Evolutionary conservation across 1,140 invertebrate genomes (phyloP).

Genomic region (Camponotus pennsylvanicus): DNA sequence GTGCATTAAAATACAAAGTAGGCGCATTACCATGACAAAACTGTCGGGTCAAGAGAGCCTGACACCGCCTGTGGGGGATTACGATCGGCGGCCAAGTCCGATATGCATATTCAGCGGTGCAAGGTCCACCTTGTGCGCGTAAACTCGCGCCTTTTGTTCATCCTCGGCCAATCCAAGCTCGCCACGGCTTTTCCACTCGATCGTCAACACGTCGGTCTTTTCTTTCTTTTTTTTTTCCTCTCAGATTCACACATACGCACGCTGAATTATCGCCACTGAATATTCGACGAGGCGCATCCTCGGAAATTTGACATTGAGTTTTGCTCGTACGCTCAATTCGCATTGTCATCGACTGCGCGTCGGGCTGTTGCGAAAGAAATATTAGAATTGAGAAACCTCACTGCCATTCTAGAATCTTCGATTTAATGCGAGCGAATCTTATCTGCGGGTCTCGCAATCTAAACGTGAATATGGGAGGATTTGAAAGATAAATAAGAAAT

Average conservation of each 20-base stretch:
- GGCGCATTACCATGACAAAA: constrained; percentile 83
- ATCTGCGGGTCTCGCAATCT: not conserved
- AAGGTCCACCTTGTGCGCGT: constrained; percentile 78
- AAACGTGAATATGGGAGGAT: not conserved
- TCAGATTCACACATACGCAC: not conserved
- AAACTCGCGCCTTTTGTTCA: constrained; percentile 68
- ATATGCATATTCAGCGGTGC: constrained; percentile 83
- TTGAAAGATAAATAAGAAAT: not conserved
- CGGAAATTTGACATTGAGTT: constrained; percentile 48
- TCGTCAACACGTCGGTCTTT: constrained; percentile 50
- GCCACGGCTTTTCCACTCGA: constrained; percentile 37
- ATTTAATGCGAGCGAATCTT: not conserved
- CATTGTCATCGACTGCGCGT: constrained; percentile 15
- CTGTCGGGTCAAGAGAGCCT: constrained; percentile 82
- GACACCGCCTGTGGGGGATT: constrained; percentile 82
- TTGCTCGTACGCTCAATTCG: not conserved
- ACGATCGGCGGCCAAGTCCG: constrained; percentile 78
- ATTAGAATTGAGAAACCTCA: constrained; percentile 17
- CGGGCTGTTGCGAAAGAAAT: not conserved
- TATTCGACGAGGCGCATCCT: constrained; percentile 44
- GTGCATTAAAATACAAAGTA: constrained; percentile 84
- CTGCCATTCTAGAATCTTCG: not conserved
- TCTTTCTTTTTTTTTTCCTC: constrained; percentile 25
- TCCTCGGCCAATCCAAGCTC: constrained; percentile 45
- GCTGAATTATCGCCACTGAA: constrained; percentile 43